Percentiles rank a stretch among this genome's conserved stretches.
These are phyloP conservation scores for Penaeus chinensis DNA, from an alignment of 1,140 invertebrate species.

Conservation along the genomic window DNA sequence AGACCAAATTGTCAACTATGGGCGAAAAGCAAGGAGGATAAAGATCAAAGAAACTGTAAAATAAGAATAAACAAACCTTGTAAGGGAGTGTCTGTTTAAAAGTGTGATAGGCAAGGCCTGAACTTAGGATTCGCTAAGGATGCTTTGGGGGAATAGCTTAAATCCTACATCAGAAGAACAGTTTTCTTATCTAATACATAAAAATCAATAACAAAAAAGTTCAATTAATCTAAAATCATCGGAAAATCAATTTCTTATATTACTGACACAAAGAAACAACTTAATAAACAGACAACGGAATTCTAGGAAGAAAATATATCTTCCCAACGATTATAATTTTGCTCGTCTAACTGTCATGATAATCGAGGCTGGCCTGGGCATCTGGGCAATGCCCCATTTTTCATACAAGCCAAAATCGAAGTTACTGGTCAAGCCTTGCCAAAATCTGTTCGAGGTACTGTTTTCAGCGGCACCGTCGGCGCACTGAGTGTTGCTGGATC, in stretches of 20 bases:
- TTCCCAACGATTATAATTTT: neutral
- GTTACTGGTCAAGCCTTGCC: slow-evolving; percentile 11
- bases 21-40: no score
- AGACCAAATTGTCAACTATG: no score
- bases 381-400: slow-evolving; percentile 29
- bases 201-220: neutral
- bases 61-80: no score
- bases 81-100: no score
- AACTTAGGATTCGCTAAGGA: no score
- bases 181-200: no score
- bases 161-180: no score
- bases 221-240: neutral
- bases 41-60: no score
- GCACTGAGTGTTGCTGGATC: neutral
- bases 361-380: slow-evolving; percentile 21
- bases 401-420: slow-evolving; percentile 27
- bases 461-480: no score
- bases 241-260: neutral
- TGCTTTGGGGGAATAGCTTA: no score
- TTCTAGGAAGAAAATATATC: neutral
- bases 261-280: neutral
- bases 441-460: neutral
- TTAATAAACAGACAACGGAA: neutral
- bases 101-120: no score
- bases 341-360: slow-evolving; percentile 32